phyloP scores from a whole-genome alignment of 1,140 invertebrate species.

The Oreohelix idahoensis region DNA sequence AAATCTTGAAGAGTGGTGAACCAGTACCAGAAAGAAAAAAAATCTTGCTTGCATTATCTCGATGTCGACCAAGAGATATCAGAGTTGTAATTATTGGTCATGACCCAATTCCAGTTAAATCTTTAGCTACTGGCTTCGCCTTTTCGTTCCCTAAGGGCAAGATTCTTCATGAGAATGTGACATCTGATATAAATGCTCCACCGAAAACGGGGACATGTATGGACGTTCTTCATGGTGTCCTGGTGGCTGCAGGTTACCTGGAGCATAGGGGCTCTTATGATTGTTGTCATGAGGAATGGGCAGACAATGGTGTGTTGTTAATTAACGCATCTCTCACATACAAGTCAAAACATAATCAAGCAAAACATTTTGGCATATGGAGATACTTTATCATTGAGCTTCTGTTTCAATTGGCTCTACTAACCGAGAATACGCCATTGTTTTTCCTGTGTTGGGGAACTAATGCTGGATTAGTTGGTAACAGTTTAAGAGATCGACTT shows the following conservation, averaged over 20 bases:
- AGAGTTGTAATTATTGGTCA: no score
- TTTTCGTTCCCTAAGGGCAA: no score
- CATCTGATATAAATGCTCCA: no score
- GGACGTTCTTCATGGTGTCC: no score
- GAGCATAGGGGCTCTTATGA: background rate
- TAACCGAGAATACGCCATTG: background rate
- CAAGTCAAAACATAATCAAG: background rate
- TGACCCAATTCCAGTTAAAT: no score
- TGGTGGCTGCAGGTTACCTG: background rate
- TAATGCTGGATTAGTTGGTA: background rate
- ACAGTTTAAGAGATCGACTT: background rate
- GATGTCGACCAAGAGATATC: no score
- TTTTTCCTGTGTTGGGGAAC: background rate
- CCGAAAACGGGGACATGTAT: background rate
- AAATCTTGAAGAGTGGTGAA: no score
- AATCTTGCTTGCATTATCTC: no score
- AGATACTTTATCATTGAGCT: background rate
- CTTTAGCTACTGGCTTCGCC: no score
- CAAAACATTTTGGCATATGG: background rate
- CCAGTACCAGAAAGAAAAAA: no score
- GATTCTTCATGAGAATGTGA: no score
- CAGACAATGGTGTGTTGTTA: background rate
- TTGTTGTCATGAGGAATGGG: background rate
- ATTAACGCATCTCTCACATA: background rate
- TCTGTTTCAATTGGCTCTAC: background rate